Evolutionary conservation across 2,888 invertebrate species (phyloP).

Genomic region (Hypercompe scribonia): DNA sequence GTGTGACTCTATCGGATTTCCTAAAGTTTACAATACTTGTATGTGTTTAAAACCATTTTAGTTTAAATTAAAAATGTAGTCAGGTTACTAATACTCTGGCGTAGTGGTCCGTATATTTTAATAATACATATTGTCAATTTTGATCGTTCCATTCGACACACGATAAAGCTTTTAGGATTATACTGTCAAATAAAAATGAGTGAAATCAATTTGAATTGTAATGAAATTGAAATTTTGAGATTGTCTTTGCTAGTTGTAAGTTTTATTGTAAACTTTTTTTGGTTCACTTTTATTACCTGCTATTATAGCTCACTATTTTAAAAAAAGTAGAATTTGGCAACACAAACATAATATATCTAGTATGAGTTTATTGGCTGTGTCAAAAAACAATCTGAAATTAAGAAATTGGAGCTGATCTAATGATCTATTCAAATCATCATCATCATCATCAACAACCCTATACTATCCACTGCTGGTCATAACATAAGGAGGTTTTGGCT

Average conservation of each 20-base stretch:
- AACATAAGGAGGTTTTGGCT: no score
- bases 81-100: neutral
- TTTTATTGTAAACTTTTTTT: neutral
- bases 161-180: conserved; percentile 6
- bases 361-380: no score
- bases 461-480: no score
- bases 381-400: no score
- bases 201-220: neutral
- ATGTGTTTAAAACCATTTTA: neutral
- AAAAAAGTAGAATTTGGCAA: no score
- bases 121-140: conserved; percentile 8
- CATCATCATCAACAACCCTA: no score
- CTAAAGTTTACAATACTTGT: no score
- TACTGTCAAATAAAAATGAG: neutral
- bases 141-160: neutral
- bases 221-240: neutral
- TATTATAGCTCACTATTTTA: no score
- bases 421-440: no score
- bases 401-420: no score
- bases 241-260: neutral
- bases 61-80: conserved; percentile 12
- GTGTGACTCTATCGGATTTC: no score
- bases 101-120: neutral
- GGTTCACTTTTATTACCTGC: neutral
- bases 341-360: no score